These are phyloP conservation scores for Archips xylosteana DNA, from an alignment of 2,888 invertebrate genomes.

Conservation along the genomic window DNA sequence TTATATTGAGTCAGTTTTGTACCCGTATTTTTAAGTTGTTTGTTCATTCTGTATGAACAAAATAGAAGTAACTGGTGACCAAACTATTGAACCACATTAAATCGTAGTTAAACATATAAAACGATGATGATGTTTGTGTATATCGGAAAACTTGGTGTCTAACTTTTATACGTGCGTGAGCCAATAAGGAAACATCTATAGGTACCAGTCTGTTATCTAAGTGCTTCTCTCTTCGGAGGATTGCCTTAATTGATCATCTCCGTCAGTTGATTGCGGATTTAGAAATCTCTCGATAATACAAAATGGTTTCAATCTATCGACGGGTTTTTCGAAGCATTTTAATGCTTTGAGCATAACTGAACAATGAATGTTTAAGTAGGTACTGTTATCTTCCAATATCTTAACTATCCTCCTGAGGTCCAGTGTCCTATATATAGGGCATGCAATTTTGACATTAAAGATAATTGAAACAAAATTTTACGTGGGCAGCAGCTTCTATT, in stretches of 20 bases:
- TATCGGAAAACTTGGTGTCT: too few relatives aligned
- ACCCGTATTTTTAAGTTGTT: neutral
- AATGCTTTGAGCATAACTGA: neutral
- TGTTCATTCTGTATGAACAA: neutral
- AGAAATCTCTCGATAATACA: conserved; percentile 29
- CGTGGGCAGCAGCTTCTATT: too few relatives aligned
- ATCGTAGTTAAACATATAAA: too few relatives aligned
- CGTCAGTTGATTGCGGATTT: conserved; percentile 27
- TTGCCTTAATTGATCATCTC: conserved; percentile 39
- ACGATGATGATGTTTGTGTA: too few relatives aligned
- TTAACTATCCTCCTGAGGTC: too few relatives aligned
- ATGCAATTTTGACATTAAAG: too few relatives aligned
- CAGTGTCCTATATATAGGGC: too few relatives aligned
- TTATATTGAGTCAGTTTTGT: neutral
- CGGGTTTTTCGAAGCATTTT: conserved; percentile 1
- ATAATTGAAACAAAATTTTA: too few relatives aligned
- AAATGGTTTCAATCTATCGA: conserved; percentile 16
- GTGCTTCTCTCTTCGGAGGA: conserved; percentile 21
- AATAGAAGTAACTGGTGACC: neutral
- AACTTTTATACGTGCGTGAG: neutral
- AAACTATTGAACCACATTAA: too few relatives aligned
- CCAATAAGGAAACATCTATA: neutral
- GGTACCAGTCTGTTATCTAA: neutral
- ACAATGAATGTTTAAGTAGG: too few relatives aligned
- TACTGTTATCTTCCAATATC: too few relatives aligned